These are phyloP conservation scores for Lithophane semibrunnea DNA, from an alignment of 2,888 invertebrate species.

Conservation along the genomic window DNA sequence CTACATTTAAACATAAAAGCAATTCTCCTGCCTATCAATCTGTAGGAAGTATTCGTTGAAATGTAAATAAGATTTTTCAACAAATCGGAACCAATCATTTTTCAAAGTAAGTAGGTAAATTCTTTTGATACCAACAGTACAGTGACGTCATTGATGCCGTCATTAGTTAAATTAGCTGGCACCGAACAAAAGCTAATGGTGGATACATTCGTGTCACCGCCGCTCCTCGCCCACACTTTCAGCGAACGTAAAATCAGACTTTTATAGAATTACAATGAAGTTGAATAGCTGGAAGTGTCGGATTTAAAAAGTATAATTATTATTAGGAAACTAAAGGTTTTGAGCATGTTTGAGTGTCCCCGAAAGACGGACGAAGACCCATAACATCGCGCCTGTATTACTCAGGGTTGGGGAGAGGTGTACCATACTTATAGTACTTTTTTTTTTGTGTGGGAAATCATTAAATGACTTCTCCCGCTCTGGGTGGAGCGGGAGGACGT, in stretches of 20 bases:
- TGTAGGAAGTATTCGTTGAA: not conserved
- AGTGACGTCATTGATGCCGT: slow-evolving; percentile 50
- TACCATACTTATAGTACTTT: no score
- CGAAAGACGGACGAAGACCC: not conserved
- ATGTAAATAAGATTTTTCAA: not conserved
- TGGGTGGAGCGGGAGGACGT: no score
- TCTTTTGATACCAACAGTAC: slow-evolving; percentile 17
- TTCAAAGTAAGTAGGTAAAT: not conserved
- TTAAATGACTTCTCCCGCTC: no score
- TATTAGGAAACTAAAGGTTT: not conserved
- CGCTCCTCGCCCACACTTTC: slow-evolving; percentile 53
- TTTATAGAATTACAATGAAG: slow-evolving; percentile 38
- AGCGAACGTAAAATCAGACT: slow-evolving; percentile 31
- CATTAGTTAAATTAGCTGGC: slow-evolving; percentile 61
- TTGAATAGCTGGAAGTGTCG: slow-evolving; percentile 22
- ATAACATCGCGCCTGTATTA: no score
- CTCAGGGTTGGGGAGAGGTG: no score
- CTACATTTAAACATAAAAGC: not conserved
- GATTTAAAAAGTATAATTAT: not conserved
- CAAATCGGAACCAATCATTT: slow-evolving; percentile 19
- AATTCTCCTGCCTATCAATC: not conserved
- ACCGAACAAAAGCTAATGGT: slow-evolving; percentile 54
- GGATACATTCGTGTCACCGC: slow-evolving; percentile 51
- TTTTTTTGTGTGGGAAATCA: no score
- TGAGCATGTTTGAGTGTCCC: not conserved